phyloP scores from a whole-genome alignment of 2,797 vertebrate genomes.

The Gymnothorax reevesii region DNA sequence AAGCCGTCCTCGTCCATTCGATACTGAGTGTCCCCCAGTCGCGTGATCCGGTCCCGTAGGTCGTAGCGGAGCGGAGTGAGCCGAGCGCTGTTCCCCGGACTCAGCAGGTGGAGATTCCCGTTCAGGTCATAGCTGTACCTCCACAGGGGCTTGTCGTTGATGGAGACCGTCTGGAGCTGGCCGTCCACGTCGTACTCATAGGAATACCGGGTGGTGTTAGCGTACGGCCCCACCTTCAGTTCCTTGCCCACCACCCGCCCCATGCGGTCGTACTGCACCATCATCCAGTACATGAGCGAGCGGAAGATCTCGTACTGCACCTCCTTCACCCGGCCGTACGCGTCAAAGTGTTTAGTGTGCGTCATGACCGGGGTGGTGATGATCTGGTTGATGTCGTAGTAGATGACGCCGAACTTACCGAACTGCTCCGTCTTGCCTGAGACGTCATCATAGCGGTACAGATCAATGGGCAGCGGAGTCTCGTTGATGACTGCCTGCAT shows the following conservation, averaged over 20 bases:
- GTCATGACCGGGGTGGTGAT: constrained; percentile 99
- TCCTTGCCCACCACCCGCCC: constrained; percentile 95
- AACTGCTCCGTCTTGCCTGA: constrained; percentile 98
- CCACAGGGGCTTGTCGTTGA: constrained; percentile 97
- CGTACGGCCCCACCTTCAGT: constrained; percentile 95
- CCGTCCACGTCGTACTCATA: constrained; percentile 95
- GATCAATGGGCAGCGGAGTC: constrained; percentile 92
- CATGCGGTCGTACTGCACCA: constrained; percentile 98
- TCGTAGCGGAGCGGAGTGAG: constrained; percentile 94
- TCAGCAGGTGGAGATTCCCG: constrained; percentile 93
- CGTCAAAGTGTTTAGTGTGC: constrained; percentile 97
- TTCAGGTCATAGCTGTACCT: constrained; percentile 97
- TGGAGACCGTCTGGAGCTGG: constrained; percentile 92
- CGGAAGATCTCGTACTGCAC: constrained; percentile 98
- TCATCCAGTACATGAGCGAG: constrained; percentile 99
- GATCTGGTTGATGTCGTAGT: constrained; percentile 98
- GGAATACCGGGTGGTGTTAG: constrained; percentile 93
- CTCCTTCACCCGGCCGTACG: constrained; percentile 95
- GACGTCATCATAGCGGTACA: constrained; percentile 96
- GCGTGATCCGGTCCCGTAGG: constrained; percentile 89
- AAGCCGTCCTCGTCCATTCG: constrained; percentile 95
- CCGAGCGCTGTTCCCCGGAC: constrained; percentile 91
- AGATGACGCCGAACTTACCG: constrained; percentile 97
- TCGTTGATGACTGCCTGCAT: constrained; percentile 99
- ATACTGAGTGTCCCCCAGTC: constrained; percentile 91